Evolutionary conservation across 2,888 invertebrate genomes (phyloP).

Genomic region (Noctua pronuba): DNA sequence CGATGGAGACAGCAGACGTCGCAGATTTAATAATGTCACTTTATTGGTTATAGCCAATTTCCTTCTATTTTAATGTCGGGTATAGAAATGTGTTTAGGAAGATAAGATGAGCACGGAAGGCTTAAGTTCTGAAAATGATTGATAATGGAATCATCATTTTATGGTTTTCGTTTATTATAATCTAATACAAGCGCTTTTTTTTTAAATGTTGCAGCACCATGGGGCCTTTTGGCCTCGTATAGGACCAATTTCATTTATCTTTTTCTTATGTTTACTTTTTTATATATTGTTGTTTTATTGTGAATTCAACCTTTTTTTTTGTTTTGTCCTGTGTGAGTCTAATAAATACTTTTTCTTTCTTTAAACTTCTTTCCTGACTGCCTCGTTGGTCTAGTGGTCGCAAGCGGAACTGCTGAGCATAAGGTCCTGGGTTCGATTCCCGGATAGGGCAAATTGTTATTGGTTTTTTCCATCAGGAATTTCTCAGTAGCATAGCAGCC

Average conservation of each 20-base stretch:
- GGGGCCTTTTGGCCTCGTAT: too few species aligned
- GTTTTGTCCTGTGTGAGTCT: too few species aligned
- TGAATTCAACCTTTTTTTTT: too few species aligned
- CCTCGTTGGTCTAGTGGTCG: background rate
- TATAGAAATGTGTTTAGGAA: background rate
- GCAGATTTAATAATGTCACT: slow-evolving; percentile 28
- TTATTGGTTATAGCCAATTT: slow-evolving; percentile 25
- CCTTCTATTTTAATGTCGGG: background rate
- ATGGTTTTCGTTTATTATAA: background rate
- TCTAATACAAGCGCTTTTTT: too few species aligned
- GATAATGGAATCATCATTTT: background rate
- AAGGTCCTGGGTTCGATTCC: background rate
- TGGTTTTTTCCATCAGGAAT: background rate
- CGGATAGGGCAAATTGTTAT: background rate
- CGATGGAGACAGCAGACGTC: background rate
- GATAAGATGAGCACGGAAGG: background rate
- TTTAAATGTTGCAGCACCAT: too few species aligned
- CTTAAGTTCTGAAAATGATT: background rate
- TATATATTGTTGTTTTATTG: too few species aligned
- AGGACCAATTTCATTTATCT: too few species aligned
- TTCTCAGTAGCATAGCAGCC: background rate
- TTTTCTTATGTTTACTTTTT: too few species aligned
- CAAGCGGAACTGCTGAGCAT: background rate
- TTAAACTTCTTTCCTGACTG: too few species aligned
- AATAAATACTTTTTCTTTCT: too few species aligned